A percentile compares a stretch with the other conserved stretches of the same genome.
These are phyloP conservation scores for Drosophila pallidifrons DNA, from an alignment of 1,140 invertebrate genomes.

Conservation along the genomic window DNA sequence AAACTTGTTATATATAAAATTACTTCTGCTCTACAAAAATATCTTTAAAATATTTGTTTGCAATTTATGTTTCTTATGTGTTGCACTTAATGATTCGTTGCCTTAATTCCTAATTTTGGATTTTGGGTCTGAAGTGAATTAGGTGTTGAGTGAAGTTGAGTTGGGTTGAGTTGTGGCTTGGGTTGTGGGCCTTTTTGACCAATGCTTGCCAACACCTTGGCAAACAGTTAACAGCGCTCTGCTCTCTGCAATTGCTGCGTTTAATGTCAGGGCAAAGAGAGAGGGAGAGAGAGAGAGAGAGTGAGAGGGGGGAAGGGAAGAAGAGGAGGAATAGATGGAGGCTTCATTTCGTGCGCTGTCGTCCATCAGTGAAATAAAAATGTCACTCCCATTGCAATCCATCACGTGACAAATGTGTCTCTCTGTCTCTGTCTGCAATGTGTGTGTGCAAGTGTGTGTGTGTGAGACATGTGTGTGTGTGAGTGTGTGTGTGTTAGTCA, in stretches of 20 bases:
- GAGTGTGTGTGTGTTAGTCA: slow-evolving; percentile 34
- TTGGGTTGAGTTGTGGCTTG: not conserved
- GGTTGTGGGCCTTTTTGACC: not conserved
- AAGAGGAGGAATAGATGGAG: not conserved
- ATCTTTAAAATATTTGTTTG: no score
- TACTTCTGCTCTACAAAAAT: no score
- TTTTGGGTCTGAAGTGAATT: no score
- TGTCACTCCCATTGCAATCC: slow-evolving; percentile 85
- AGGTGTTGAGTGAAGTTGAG: no score
- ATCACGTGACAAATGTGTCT: slow-evolving; percentile 84
- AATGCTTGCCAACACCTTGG: slow-evolving; percentile 4
- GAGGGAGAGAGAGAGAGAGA: not conserved
- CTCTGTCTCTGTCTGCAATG: slow-evolving; percentile 32
- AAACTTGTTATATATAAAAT: no score
- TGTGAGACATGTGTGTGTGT: slow-evolving; percentile 26
- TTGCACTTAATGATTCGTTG: no score
- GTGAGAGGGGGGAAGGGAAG: no score
- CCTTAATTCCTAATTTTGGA: no score
- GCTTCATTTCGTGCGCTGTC: slow-evolving; percentile 75
- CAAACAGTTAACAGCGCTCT: not conserved
- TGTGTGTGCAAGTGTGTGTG: not conserved
- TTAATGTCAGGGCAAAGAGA: not conserved
- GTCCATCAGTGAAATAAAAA: slow-evolving; percentile 85
- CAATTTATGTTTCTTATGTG: no score
- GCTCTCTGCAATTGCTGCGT: not conserved